Evolutionary conservation across 1,140 invertebrate genomes (phyloP), one percentile per base, ranked within the genome.

Genomic region (Carposina sasakii): DNA sequence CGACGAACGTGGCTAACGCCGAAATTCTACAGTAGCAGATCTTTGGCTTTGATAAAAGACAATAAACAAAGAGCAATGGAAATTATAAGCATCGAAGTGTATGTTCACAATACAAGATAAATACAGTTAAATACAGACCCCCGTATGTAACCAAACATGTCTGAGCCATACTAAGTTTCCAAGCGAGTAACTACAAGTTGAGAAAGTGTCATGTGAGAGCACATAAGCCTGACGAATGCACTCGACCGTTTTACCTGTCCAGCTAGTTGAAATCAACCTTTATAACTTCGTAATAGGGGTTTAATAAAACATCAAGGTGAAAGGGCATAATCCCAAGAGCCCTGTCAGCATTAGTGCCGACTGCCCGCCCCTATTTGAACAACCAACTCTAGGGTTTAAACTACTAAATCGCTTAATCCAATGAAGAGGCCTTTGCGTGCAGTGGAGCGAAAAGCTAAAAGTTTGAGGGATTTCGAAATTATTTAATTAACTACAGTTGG

Each of bases 381-480:
- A 63, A 60, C 50, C 41, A 61, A 33, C 64, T 60, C 48, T 24
- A 63, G 63, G 62, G 66, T 74, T 76, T 71, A 73, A 77, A 71
- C 65, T 64, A 56, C 58, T 63, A 72, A 81, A 77, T 71, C 66
- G 63, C 67, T 66, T 77, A 81, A 81, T 81, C 72, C 74, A 67
- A 78, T 76, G 67, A 76, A 58, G 54, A 63, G 54, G 54, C 48
- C 60, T 60, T 52, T 57, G 51, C 64, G 63, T 63, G 53, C 60
- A 62, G 51, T 63, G 39, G 47, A 60, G 61, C 62, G 55, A 56
- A 45, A 66, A 57, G n/a, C n/a, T n/a, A n/a, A n/a, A n/a, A n/a
- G n/a, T n/a, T n/a, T n/a, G n/a, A n/a, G n/a, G n/a, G n/a, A n/a
- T n/a, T n/a, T n/a, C n/a, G n/a, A n/a, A n/a, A n/a, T n/a, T n/a